Conservation (phyloP, 2,797 vertebrate species). For the Malurus splendens region DNA sequence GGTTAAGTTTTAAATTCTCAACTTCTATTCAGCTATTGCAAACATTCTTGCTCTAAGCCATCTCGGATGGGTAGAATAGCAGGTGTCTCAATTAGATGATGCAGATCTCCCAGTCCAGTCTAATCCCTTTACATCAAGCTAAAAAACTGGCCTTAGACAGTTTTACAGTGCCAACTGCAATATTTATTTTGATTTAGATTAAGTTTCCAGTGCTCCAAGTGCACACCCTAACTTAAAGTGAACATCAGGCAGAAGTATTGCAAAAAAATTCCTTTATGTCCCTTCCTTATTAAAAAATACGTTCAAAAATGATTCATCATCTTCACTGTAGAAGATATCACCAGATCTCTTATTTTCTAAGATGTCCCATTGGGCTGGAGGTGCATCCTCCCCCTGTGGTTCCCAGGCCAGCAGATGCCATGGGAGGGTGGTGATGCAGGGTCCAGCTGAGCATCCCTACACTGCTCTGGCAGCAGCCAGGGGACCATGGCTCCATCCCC, state of each 20-base stretch:
- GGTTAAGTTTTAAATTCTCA: neutral
- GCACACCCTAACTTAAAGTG: neutral
- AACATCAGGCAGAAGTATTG: neutral
- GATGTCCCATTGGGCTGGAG: neutral
- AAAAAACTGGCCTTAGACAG: neutral
- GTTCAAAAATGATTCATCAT: neutral
- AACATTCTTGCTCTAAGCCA: neutral
- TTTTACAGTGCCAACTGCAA: neutral
- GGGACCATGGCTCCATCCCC: neutral
- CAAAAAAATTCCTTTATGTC: neutral
- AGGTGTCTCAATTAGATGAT: neutral
- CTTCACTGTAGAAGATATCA: neutral
- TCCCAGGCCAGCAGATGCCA: neutral
- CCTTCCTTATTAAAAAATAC: neutral
- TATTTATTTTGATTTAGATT: neutral
- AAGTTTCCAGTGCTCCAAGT: neutral
- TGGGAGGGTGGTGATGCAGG: neutral
- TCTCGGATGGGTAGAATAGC: neutral
- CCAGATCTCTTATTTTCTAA: neutral
- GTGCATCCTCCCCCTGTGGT: neutral
- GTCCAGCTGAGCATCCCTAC: neutral
- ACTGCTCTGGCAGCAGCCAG: rapidly evolving
- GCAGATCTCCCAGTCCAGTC: neutral
- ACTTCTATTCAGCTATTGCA: neutral
- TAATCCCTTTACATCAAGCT: neutral